Conservation (phyloP, 1,140 invertebrate species). For the Hesperophylax magnus region DNA sequence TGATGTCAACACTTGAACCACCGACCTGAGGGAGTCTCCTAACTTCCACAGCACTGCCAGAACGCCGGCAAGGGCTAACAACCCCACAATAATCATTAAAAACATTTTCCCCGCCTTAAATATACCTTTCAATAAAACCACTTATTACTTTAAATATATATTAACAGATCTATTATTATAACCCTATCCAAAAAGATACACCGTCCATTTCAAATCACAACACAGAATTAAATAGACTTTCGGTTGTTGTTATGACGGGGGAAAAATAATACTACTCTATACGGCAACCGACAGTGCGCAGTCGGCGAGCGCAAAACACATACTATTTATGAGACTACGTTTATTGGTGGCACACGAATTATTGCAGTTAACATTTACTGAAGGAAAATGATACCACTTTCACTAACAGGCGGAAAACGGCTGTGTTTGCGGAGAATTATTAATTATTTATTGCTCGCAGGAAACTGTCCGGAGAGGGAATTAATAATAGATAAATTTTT, state of each 20-base stretch:
- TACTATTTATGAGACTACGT: constrained; percentile 4
- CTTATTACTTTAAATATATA: no score
- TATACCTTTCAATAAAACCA: no score
- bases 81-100: constrained; percentile 57
- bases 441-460: no score
- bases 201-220: no score
- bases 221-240: no score
- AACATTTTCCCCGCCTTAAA: constrained; percentile 36
- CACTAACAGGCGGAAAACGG: constrained; percentile 12
- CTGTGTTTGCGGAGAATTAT: background rate
- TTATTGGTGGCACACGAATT: background rate
- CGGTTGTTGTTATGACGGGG: no score
- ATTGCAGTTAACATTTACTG: constrained; percentile 24
- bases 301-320: constrained; percentile 6
- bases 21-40: constrained; percentile 69
- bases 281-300: background rate
- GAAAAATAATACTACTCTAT: no score
- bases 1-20: constrained; percentile 67
- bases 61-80: constrained; percentile 66
- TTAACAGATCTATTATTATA: no score
- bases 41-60: constrained; percentile 63
- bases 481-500: no score
- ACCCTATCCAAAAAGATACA: no score
- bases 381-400: constrained; percentile 32
- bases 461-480: no score